Evolutionary conservation across 2,888 invertebrate genomes (phyloP).

Genomic region (Drosophila atripex): DNA sequence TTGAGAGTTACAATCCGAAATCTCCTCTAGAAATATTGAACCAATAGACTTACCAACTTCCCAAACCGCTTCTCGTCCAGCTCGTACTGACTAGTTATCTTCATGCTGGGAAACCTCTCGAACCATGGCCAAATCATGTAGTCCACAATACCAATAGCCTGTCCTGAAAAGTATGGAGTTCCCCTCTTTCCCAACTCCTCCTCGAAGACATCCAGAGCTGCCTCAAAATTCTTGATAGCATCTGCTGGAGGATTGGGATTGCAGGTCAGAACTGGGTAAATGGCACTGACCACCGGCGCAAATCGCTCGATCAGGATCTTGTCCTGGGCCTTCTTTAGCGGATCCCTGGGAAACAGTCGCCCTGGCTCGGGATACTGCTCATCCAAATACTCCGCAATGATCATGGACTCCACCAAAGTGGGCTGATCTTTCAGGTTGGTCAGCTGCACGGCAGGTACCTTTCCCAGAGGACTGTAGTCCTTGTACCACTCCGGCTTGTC

Average conservation of each 20-base stretch:
- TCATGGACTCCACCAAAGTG: slow-evolving; percentile 90
- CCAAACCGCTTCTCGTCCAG: slow-evolving; percentile 53
- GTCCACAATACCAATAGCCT: slow-evolving; percentile 90
- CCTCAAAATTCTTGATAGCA: slow-evolving; percentile 65
- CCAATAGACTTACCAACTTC: slow-evolving; percentile 54
- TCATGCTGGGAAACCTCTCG: slow-evolving; percentile 86
- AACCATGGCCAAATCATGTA: slow-evolving; percentile 95
- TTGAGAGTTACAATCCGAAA: background rate
- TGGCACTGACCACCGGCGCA: slow-evolving; percentile 69
- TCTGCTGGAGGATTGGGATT: slow-evolving; percentile 57
- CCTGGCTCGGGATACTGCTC: slow-evolving; percentile 88
- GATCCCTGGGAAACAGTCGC: slow-evolving; percentile 86
- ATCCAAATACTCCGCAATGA: slow-evolving; percentile 92
- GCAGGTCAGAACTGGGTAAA: slow-evolving; percentile 78
- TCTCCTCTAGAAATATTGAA: accelerated
- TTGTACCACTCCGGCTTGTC: slow-evolving; percentile 93
- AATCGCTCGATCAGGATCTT: slow-evolving; percentile 83
- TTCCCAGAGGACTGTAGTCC: slow-evolving; percentile 87
- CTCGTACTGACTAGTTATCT: slow-evolving; percentile 85
- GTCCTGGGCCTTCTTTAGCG: slow-evolving; percentile 82
- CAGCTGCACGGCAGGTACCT: slow-evolving; percentile 91
- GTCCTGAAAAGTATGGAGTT: slow-evolving; percentile 88
- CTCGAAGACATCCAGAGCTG: slow-evolving; percentile 88
- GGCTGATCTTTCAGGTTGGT: slow-evolving; percentile 84
- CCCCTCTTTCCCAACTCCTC: slow-evolving; percentile 87